Evolutionary conservation across 2,797 vertebrate genomes (phyloP).

Genomic region (Carcharodon carcharias): DNA sequence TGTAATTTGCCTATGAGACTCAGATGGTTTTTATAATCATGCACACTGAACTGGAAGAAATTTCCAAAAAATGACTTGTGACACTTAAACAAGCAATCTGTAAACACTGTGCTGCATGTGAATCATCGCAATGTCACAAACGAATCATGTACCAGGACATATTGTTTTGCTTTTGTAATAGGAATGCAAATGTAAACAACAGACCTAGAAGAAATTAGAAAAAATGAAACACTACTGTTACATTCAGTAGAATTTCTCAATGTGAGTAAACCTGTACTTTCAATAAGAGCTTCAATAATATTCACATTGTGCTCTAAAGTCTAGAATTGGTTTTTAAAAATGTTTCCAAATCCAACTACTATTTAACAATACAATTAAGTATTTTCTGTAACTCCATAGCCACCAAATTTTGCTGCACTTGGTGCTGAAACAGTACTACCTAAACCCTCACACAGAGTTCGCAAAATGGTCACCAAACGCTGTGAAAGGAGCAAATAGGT

Average conservation of each 20-base stretch:
- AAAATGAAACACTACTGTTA: background rate
- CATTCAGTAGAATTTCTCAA: background rate
- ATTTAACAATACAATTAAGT: background rate
- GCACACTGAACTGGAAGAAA: background rate
- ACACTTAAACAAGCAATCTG: background rate
- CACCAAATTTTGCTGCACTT: background rate
- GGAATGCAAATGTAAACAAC: background rate
- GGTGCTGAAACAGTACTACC: background rate
- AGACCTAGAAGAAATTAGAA: background rate
- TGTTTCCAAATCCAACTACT: background rate
- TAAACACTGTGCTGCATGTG: background rate
- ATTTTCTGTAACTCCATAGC: background rate
- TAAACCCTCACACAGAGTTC: background rate
- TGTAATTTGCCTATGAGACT: background rate
- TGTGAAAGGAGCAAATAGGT: background rate
- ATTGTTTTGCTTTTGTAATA: background rate
- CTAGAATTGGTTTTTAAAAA: background rate
- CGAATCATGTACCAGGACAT: background rate
- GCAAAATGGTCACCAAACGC: background rate
- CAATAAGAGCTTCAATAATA: background rate
- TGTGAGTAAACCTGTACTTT: background rate
- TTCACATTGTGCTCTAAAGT: background rate
- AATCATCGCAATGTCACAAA: background rate
- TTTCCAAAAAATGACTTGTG: background rate
- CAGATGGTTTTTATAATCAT: background rate